phyloP scores from a whole-genome alignment of 1,140 invertebrate genomes.

The Steinernema feltiae region DNA sequence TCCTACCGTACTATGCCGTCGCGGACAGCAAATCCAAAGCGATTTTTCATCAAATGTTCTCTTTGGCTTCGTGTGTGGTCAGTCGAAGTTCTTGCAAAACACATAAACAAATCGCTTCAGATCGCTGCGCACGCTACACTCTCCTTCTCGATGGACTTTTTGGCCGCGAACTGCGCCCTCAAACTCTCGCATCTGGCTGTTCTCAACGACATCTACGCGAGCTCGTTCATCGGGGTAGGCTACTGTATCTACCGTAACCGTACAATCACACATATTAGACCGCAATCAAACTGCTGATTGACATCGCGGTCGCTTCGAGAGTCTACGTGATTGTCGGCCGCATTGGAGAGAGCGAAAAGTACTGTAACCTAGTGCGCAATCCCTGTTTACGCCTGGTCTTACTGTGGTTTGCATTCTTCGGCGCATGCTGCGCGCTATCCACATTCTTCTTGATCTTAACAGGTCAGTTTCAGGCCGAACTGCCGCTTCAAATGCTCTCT shows the following conservation, averaged over 20 bases:
- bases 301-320: background rate
- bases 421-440: background rate
- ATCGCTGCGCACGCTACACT: background rate
- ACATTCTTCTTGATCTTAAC: background rate
- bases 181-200: background rate
- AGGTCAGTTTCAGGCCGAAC: background rate
- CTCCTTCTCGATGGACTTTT: background rate
- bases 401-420: background rate
- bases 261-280: background rate
- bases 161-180: background rate
- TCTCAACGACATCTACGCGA: background rate
- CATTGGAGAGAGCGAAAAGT: background rate
- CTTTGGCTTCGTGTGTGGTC: background rate
- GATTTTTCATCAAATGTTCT: background rate
- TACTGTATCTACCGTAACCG: background rate
- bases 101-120: background rate
- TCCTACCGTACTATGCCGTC: background rate
- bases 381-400: background rate
- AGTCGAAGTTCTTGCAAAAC: background rate
- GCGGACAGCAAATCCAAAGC: background rate
- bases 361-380: background rate
- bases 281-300: background rate
- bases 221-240: background rate
- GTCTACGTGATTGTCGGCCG: background rate
- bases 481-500: background rate